These are phyloP conservation scores for Indri indri DNA, from an alignment of 2,113 vertebrate genomes.

Conservation along the genomic window DNA sequence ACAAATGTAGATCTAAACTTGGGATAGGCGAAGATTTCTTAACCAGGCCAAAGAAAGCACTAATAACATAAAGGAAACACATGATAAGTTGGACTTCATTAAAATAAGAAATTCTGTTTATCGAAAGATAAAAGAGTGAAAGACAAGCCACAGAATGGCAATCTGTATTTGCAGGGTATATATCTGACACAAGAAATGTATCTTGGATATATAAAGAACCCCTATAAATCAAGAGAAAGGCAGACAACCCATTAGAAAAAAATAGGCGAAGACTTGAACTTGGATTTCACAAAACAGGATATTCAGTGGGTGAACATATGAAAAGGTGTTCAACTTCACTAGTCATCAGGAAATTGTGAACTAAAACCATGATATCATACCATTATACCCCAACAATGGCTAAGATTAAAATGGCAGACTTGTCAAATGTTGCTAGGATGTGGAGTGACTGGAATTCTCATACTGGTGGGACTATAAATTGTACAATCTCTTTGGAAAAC, in stretches of 20 bases:
- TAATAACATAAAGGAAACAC: background rate
- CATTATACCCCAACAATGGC: background rate
- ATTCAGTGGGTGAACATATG: background rate
- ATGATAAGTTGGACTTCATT: background rate
- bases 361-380: background rate
- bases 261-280: background rate
- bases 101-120: background rate
- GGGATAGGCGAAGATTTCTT: background rate
- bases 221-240: background rate
- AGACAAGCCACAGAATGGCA: background rate
- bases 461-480: background rate
- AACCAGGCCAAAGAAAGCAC: background rate
- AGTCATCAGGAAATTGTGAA: background rate
- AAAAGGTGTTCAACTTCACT: background rate
- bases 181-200: background rate
- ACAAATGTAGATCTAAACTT: background rate
- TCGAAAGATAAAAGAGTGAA: background rate
- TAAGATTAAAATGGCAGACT: background rate
- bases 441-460: background rate
- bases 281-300: background rate
- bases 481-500: background rate
- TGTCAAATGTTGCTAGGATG: background rate
- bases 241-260: background rate
- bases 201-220: background rate
- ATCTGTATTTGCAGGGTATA: background rate